Base-by-base conservation (phyloP, 2,797 vertebrate species). In the Hapalemur alaotrensis region DNA sequence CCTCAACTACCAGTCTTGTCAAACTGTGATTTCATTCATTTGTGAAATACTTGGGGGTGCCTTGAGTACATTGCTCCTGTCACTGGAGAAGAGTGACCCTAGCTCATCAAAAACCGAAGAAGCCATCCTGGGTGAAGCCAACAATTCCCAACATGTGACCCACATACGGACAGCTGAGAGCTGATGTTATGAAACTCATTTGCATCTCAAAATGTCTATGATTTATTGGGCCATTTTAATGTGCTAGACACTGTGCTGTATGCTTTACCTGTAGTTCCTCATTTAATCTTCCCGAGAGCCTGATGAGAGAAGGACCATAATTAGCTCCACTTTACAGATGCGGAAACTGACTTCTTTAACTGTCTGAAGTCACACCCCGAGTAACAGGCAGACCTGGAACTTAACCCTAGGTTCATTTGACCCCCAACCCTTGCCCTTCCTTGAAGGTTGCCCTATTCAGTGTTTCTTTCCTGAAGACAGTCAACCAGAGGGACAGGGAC, bases 381-480 rank as follows among this genome's bases (percentile, higher is more conserved):
- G 30, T 50, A 30, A 52, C 48, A 65, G 28, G 48, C 43, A 23
- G 17, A 69, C 15, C 30, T n/a, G 22, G 52, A 50, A 82, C 22
- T 67, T 52, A 13, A 46, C 30, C 23, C 32, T 25, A 61, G 9
- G 7, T 41, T 52, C 76, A 6, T 54, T 46, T 23, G 35, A 54
- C 35, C 59, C 54, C 8, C 7, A 57, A 57, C 7, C 22, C 25
- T 17, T 79, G 22, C 15, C 32, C 35, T 54, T 69, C 12, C 41
- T 38, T 52, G 43, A 81, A 41, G 52, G 67, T 94, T 48, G 22
- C 18, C 15, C 3, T 1, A 2, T 22, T 89, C 1, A 5, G 1
- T 23, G 70, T 86, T 72, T 95, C 48, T 70, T 59, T 93, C 38
- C 83, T 70, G 46, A 54, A 76, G 35, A 82, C 18, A 70, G 9